Percentiles rank a stretch among this genome's conserved stretches.
These are phyloP conservation scores for Gila robusta DNA, from an alignment of 2,797 vertebrate species.

Conservation along the genomic window DNA sequence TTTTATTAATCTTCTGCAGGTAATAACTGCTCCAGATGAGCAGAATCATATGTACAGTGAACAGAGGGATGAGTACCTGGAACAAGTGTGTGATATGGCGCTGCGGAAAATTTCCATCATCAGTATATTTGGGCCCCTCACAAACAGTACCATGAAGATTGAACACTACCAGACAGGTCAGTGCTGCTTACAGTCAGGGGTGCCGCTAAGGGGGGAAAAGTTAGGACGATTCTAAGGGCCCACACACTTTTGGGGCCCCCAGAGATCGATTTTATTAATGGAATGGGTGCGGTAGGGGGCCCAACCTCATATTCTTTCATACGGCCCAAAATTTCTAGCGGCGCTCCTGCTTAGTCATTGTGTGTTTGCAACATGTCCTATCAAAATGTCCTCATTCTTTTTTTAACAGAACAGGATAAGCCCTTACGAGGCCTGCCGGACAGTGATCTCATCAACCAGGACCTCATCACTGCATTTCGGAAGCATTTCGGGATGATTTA, in stretches of 20 bases:
- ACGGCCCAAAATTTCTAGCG: too few species aligned
- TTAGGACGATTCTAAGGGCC: too few species aligned
- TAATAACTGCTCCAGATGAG: conserved; percentile 83
- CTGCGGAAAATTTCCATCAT: conserved; percentile 87
- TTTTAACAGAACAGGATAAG: conserved; percentile 85
- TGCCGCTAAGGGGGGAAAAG: too few species aligned
- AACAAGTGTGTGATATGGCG: conserved; percentile 91
- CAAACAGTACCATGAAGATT: conserved; percentile 89
- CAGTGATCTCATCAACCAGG: conserved; percentile 84
- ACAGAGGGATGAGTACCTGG: conserved; percentile 88
- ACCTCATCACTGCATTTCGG: conserved; percentile 84
- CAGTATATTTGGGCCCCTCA: conserved; percentile 84
- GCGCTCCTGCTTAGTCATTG: neutral
- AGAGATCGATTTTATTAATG: too few species aligned
- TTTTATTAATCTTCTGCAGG: conserved; percentile 69
- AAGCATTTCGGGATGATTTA: conserved; percentile 88
- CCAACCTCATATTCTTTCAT: too few species aligned
- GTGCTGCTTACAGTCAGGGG: neutral
- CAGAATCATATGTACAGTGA: conserved; percentile 87
- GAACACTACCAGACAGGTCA: conserved; percentile 91
- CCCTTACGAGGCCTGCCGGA: conserved; percentile 85
- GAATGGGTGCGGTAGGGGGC: too few species aligned
- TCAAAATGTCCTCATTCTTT: neutral
- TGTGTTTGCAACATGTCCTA: conserved; percentile 13
- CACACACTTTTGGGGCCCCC: too few species aligned